These are phyloP conservation scores for Mareca penelope DNA, from an alignment of 2,797 vertebrate species.

Conservation along the genomic window DNA sequence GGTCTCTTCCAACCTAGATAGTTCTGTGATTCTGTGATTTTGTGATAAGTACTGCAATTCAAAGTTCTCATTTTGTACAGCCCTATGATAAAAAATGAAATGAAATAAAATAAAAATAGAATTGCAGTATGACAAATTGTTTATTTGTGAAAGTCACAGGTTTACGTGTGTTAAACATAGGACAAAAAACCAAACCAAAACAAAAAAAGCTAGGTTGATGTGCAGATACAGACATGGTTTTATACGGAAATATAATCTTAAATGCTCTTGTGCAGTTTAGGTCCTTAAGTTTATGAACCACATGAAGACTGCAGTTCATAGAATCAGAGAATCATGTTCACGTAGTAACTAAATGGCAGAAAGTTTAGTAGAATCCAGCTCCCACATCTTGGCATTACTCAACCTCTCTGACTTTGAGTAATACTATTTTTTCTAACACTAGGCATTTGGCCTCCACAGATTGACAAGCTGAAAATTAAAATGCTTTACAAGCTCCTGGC, in stretches of 20 bases:
- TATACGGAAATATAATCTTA: neutral
- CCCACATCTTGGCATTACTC: neutral
- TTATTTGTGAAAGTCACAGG: neutral
- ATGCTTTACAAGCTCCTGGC: neutral
- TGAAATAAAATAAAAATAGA: neutral
- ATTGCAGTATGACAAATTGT: neutral
- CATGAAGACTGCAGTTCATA: rapidly evolving
- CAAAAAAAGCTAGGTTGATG: neutral
- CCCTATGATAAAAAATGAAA: neutral
- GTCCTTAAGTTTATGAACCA: neutral
- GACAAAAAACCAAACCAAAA: neutral
- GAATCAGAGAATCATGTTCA: neutral
- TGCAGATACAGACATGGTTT: neutral
- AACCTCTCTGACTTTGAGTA: neutral
- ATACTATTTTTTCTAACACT: neutral
- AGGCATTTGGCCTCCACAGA: neutral
- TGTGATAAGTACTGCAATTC: neutral
- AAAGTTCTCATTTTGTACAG: neutral
- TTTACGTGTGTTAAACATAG: neutral
- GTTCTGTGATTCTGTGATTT: no score
- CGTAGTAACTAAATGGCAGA: neutral
- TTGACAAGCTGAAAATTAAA: conserved; percentile 34
- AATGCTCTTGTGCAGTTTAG: neutral
- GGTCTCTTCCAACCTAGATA: no score
- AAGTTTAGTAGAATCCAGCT: neutral